Evolutionary conservation across 2,888 invertebrate species (phyloP).

Genomic region (Fragum whitleyi): DNA sequence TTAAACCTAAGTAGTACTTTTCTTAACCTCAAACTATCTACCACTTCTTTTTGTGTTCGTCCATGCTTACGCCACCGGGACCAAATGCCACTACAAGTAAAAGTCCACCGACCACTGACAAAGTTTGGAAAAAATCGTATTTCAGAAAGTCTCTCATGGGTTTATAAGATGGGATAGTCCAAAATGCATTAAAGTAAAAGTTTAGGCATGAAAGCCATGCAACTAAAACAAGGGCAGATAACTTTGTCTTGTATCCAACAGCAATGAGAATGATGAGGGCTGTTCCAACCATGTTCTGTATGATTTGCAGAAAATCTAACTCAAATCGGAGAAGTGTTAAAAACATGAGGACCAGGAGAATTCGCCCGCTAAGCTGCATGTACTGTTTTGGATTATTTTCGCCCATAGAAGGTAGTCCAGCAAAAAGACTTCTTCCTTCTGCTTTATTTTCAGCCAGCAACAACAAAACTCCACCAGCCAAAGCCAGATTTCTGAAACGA

Average conservation of each 20-base stretch:
- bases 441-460: conserved; percentile 98
- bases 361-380: conserved; percentile 97
- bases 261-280: conserved; percentile 97
- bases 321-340: conserved; percentile 97
- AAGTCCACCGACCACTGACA: conserved; percentile 99
- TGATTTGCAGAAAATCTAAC: conserved; percentile 92
- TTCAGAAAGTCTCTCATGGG: conserved; percentile 99
- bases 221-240: conserved; percentile 97
- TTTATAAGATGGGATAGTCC: conserved; percentile 97
- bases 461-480: conserved; percentile 98
- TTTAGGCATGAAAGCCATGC: conserved; percentile 95
- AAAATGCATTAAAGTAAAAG: conserved; percentile 99
- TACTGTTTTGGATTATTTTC: conserved; percentile 97
- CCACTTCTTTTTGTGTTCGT: conserved; percentile 99
- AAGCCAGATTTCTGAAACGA: conserved; percentile 92
- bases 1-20: conserved; percentile 8
- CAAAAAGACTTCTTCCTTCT: conserved; percentile 97
- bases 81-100: conserved; percentile 99
- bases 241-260: conserved; percentile 99
- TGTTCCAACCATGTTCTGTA: conserved; percentile 97
- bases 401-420: conserved; percentile 90
- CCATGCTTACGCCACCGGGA: conserved; percentile 97
- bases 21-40: conserved; percentile 83
- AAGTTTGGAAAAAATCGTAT: conserved; percentile 99
- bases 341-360: conserved; percentile 99